Percentiles rank a stretch among this genome's conserved stretches.
Evolutionary conservation across 2,113 vertebrate species (phyloP).

Genomic region (Panthera tigris): DNA sequence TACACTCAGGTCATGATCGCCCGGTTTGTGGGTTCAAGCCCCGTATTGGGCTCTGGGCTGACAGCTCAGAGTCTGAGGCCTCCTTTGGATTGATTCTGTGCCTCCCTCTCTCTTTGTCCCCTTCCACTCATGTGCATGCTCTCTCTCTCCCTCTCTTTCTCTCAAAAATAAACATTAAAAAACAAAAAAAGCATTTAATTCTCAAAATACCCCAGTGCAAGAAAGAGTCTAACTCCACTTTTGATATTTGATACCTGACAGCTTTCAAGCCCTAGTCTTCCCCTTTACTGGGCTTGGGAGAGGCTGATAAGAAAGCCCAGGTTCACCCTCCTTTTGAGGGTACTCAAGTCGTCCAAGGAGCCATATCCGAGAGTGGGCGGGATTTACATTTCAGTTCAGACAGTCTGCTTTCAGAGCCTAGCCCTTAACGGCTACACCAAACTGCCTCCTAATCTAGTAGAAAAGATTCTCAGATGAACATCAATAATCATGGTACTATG

Average conservation of each 20-base stretch:
- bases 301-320: not conserved
- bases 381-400: not conserved
- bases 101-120: too few species aligned
- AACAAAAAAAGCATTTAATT: not conserved
- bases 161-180: too few species aligned
- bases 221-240: not conserved
- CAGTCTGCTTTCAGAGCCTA: not conserved
- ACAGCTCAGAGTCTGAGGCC: too few species aligned
- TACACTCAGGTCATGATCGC: too few species aligned
- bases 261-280: not conserved
- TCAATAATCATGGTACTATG: not conserved
- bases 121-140: too few species aligned
- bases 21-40: too few species aligned
- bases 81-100: too few species aligned
- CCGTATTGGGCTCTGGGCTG: too few species aligned
- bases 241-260: not conserved
- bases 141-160: too few species aligned
- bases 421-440: not conserved
- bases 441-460: not conserved
- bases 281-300: not conserved
- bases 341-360: not conserved
- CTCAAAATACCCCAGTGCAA: not conserved
- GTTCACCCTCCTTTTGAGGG: not conserved
- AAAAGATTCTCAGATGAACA: not conserved
- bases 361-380: not conserved